phyloP scores from a whole-genome alignment of 2,797 vertebrate genomes.

The Malacoctenus gilli region DNA sequence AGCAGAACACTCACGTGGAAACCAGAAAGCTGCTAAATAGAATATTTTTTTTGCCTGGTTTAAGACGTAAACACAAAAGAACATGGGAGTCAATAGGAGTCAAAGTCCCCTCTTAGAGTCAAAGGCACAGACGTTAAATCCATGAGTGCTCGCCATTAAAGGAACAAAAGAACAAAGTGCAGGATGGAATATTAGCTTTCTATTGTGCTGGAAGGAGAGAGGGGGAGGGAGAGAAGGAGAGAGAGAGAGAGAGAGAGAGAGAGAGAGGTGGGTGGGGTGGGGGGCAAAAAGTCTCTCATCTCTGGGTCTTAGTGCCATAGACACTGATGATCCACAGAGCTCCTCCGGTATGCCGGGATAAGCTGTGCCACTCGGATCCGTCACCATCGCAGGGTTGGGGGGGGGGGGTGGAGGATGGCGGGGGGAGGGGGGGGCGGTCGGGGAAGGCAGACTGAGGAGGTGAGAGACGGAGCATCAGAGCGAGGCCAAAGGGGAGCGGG shows the following conservation, averaged over 20 bases:
- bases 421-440: neutral
- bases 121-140: conserved; percentile 38
- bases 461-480: neutral
- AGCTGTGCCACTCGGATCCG: conserved; percentile 65
- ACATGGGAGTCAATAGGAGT: conserved; percentile 47
- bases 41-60: conserved; percentile 18
- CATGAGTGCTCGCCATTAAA: conserved; percentile 38
- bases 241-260: too few species aligned
- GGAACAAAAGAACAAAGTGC: conserved; percentile 64
- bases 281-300: conserved; percentile 61
- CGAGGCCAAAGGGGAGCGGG: conserved; percentile 31
- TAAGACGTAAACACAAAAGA: conserved; percentile 36
- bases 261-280: conserved; percentile 12
- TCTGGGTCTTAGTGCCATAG: conserved; percentile 53
- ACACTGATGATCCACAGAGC: conserved; percentile 68
- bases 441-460: neutral
- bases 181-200: conserved; percentile 51
- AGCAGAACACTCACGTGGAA: conserved; percentile 16
- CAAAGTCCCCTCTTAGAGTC: conserved; percentile 47
- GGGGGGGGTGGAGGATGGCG: conserved; percentile 1
- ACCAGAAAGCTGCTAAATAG: conserved; percentile 13
- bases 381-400: conserved; percentile 52
- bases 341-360: conserved; percentile 68
- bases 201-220: conserved; percentile 36
- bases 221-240: conserved; percentile 1